Evolutionary conservation across 2,797 vertebrate genomes (phyloP), one percentile per base, ranked within the genome.

Genomic region (Coregonus sp.): DNA sequence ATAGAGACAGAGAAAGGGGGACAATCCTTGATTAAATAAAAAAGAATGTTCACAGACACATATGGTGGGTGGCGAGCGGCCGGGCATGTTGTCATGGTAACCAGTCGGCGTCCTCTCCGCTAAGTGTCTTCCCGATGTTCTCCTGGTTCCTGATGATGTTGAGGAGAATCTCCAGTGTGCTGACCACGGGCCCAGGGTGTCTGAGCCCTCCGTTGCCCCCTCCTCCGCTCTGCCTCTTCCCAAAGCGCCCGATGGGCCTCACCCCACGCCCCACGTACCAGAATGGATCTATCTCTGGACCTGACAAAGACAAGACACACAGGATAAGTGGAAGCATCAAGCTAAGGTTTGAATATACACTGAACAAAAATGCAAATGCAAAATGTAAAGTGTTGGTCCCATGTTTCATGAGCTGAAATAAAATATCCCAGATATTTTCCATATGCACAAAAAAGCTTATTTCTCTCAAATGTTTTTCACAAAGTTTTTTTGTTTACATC

Each of bases 181-280:
- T 92, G 81, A 94, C 85, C 14, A 90, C 77, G 0, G 95, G 91
- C 67, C 92, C 90, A 63, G 59, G 59, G 59, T 63, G 20, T 63
- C 59, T 63, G 78, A 92, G 80, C 50, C 73, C 90, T 35, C 80
- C 75, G 1, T 81, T 84, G 74, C 79, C 85, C 50, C 85, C 86
- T 63, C 81, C 70, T 4, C 80, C 88, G 59, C 90, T 91, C 85
- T 96, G 94, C 81, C 96, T 93, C 91, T 97, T 98, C 77, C 96
- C 97, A 7, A 97, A 98, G 25, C 96, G 94, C 1, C 96, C 96
- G 0, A 98, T 97, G 82, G 96, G 97, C 87, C 96, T 92, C 71
- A 98, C 96, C 0, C 96, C 96, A 3, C 96, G 96, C 0, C 94
- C 96, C 83, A 98, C 94, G 0, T 98, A 97, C 96, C 97, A 97